Base-by-base conservation (phyloP, 2,797 vertebrate genomes). In the Periophthalmus magnuspinnatus region DNA sequence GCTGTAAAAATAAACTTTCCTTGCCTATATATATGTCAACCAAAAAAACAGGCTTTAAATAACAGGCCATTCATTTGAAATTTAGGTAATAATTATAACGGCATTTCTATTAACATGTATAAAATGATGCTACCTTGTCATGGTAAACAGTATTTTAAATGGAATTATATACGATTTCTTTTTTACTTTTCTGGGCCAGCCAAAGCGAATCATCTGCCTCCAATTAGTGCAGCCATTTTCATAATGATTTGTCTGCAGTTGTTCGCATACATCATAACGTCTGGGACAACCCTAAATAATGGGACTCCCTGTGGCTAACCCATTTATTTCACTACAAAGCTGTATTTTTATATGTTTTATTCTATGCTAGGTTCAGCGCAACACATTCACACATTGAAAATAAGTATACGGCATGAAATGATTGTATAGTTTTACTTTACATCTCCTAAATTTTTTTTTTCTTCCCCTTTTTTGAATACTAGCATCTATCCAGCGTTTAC, bases 201-300 rank as follows among this genome's bases (percentile, higher is more conserved):
- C 36, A 38, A 8, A 38, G 59, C 36, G 41, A 41, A 62, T 62
- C 17, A 61, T 56, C 57, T 19, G 16, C 6, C 57, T 34, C 28
- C 57, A 34, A 61, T 59, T n/a, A 38, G 59, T 22, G 19, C 34
- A 61, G 59, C 32, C 33, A 61, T 21, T 61, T 38, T n/a, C 34
- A n/a, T 61, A 38, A 36, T 21, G 17, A 61, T 61, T 36, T 38
- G 59, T 61, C 59, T 61, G 11, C 28, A 8, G 24, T 59, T 59
- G 28, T 59, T 21, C 19, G 13, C 33, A 21, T 38, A 22, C 59
- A 61, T 38, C 33, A 38, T 10, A 21, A n/a, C 33, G 33, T 61
- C 33, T 34, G 17, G 59, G 16, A n/a, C 59, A 61, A 21, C 17
- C 8, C 8, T 38, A 61, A 21, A 38, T 21, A n/a, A 38, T 38